Base-by-base conservation (phyloP, 2,797 vertebrate species). In the Enteromius mattozi region DNA sequence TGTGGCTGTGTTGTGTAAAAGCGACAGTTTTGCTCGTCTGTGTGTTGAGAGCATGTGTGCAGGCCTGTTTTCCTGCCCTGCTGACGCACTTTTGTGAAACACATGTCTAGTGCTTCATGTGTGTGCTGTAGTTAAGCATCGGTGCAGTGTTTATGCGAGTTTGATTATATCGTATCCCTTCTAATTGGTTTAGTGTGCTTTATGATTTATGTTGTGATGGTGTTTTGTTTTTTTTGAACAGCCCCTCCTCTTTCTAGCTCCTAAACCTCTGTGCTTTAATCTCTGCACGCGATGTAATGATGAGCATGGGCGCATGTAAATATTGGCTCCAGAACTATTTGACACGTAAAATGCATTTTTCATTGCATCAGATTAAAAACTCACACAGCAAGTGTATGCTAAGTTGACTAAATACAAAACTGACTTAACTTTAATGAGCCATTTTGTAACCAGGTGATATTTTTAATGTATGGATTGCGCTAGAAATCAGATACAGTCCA, bases 41-140 rank as follows among this genome's bases (percentile, higher is more conserved):
- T 40, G 80, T 70, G 30, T 40, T 71, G 45, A 49, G 47, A 61
- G 68, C 59, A 61, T 78, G 76, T 75, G 81, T 56, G 59, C 76
- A 84, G 83, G 83, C 83, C 83, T 84, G 83, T 76, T 51, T 47
- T 70, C 82, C 63, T 83, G 74, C 63, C 61, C 35, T 78, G 74
- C 74, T 79, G 76, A 79, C 56, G 83, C 83, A 72, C 83, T 84
- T 84, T 30, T 1, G 27, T 30, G 14, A 49, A 78, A 42, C 78
- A 59, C 83, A 59, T 83, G 83, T 79, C 76, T 72, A 1, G 70
- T 19, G 81, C 68, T 68, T 71, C 66, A 19, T 80, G 51, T 33
- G 42, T 61, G 40, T 2, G 72, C 27, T 19, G 8, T 21, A 30
- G n/a, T 24, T 33, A 13, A 45, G 37, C 51, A 5, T 45, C 21